phyloP scores from a whole-genome alignment of 2,113 vertebrate species.

The Catharus bicknelli region DNA sequence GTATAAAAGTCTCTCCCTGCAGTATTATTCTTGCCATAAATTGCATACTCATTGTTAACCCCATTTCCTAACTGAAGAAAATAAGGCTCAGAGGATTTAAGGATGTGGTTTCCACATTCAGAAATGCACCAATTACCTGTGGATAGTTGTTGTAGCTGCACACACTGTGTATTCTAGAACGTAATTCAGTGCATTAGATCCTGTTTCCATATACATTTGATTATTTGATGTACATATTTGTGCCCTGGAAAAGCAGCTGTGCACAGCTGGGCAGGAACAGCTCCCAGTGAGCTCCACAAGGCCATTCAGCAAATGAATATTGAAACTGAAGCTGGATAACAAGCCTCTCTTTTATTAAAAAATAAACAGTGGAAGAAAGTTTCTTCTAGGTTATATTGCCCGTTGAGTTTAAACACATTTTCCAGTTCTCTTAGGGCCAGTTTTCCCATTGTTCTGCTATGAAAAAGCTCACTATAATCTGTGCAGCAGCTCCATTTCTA shows the following conservation, averaged over 20 bases:
- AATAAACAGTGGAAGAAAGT: not conserved
- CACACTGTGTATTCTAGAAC: not conserved
- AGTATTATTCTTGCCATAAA: not conserved
- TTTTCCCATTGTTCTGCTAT: slow-evolving; percentile 36
- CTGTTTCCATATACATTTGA: not conserved
- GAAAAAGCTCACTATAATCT: not conserved
- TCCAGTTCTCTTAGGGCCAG: not conserved
- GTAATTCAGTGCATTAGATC: not conserved
- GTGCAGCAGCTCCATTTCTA: not conserved
- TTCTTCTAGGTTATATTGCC: not conserved
- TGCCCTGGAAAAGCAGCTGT: not conserved
- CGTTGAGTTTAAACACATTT: slow-evolving; percentile 20
- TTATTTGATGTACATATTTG: not conserved
- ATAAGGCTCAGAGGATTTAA: not conserved
- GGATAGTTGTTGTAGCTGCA: not conserved
- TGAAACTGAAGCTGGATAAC: not conserved
- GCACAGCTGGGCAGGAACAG: not conserved
- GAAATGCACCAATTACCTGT: not conserved
- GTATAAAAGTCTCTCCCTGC: not conserved
- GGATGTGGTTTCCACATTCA: not conserved
- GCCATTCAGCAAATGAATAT: slow-evolving; percentile 4
- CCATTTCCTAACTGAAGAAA: not conserved
- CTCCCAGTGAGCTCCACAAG: not conserved
- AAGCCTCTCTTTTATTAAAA: not conserved
- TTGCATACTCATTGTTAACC: not conserved